Evolutionary conservation across 2,888 invertebrate genomes (phyloP).

Genomic region (Micoletzkya japonica): DNA sequence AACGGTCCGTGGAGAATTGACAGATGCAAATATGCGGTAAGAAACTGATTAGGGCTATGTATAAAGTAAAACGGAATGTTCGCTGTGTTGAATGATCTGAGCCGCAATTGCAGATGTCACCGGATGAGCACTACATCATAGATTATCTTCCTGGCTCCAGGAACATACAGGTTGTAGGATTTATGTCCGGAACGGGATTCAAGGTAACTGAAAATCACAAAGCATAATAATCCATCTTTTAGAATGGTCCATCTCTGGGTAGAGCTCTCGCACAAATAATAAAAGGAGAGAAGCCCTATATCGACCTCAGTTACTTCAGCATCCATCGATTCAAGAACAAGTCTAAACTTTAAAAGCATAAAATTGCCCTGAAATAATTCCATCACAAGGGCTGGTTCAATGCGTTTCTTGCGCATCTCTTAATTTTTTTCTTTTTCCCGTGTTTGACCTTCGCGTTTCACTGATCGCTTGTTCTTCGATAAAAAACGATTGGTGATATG

Average conservation of each 20-base stretch:
- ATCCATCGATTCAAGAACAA: constrained; percentile 17
- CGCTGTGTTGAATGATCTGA: too few species aligned
- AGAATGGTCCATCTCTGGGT: constrained; percentile 7
- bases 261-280: constrained; percentile 5
- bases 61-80: too few species aligned
- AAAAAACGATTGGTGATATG: too few species aligned
- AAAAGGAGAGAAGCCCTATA: constrained; percentile 12
- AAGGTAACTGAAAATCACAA: background rate
- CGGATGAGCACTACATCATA: constrained; percentile 16
- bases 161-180: constrained; percentile 11
- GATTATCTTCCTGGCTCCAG: constrained; percentile 21
- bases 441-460: too few species aligned
- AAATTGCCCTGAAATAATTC: too few species aligned
- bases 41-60: background rate
- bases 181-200: constrained; percentile 27
- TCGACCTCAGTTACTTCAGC: constrained; percentile 4
- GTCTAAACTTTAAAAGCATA: too few species aligned
- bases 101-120: constrained; percentile 20
- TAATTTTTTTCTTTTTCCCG: too few species aligned
- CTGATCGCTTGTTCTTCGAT: too few species aligned
- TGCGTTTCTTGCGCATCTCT: too few species aligned
- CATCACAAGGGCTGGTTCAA: too few species aligned
- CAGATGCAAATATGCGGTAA: constrained; percentile 28
- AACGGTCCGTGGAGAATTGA: constrained; percentile 27
- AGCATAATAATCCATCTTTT: background rate